A percentile compares a stretch with the other conserved stretches of the same genome.
Conservation (phyloP, 2,888 invertebrate genomes). For the Agrochola lota region DNA sequence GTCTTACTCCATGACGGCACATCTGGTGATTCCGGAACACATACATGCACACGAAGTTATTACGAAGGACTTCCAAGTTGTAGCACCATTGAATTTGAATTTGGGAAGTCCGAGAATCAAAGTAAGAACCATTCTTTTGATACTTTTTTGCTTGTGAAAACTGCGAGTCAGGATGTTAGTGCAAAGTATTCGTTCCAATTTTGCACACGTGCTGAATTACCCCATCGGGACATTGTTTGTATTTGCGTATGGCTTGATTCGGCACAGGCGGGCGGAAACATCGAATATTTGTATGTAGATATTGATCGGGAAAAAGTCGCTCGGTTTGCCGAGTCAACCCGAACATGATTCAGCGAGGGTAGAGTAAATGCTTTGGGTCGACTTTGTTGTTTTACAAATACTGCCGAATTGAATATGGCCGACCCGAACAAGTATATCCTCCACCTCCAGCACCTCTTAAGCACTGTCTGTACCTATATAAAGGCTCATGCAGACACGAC, state of each 20-base stretch:
- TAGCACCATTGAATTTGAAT: slow-evolving; percentile 80
- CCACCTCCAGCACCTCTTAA: too few species aligned
- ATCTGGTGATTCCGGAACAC: slow-evolving; percentile 68
- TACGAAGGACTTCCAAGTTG: slow-evolving; percentile 72
- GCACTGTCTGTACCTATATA: too few species aligned
- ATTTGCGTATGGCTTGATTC: background rate
- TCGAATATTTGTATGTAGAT: background rate
- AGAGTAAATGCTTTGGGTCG: background rate
- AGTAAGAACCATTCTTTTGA: slow-evolving; percentile 57
- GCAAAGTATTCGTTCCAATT: background rate
- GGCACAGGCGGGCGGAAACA: background rate
- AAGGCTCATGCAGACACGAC: too few species aligned
- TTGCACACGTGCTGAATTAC: background rate
- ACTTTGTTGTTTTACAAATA: too few species aligned
- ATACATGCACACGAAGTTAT: slow-evolving; percentile 64
- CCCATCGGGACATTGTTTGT: background rate
- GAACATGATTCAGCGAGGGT: background rate
- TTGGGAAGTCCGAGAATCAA: slow-evolving; percentile 69
- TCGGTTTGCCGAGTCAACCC: background rate
- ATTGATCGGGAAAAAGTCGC: background rate
- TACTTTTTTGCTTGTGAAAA: background rate
- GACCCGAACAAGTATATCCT: too few species aligned
- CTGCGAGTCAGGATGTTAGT: background rate
- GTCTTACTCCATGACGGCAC: slow-evolving; percentile 72
- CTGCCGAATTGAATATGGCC: too few species aligned